These are phyloP conservation scores for Grammomys dolichurus DNA, from an alignment of 2,113 vertebrate genomes.

Conservation along the genomic window DNA sequence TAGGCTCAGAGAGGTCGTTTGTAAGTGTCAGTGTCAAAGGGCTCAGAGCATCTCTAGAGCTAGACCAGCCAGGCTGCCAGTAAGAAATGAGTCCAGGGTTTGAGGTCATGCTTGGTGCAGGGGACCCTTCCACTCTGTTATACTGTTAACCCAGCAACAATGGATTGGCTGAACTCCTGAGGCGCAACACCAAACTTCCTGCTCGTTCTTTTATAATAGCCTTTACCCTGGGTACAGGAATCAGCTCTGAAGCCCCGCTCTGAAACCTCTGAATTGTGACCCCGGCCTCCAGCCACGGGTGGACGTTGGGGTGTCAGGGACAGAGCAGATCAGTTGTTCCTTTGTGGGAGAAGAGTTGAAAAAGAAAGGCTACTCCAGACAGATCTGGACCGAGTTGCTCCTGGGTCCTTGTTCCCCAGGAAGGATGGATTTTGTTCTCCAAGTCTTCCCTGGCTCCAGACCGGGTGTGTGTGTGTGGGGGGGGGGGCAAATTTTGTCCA, in stretches of 20 bases:
- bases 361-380: neutral
- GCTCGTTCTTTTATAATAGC: neutral
- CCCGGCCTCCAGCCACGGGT: neutral
- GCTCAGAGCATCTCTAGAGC: neutral
- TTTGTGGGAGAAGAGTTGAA: neutral
- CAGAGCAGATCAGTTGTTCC: neutral
- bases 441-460: neutral
- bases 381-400: neutral
- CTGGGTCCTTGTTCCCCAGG: neutral
- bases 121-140: neutral
- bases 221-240: neutral
- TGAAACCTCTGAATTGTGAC: neutral
- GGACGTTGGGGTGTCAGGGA: neutral
- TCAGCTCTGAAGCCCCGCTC: neutral
- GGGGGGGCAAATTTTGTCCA: neutral
- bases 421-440: slow-evolving; percentile 8
- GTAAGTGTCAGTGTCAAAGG: neutral
- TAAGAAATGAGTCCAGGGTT: neutral
- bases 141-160: neutral
- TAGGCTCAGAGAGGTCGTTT: neutral
- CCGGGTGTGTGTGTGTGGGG: neutral
- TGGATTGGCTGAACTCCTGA: neutral
- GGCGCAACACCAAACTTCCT: neutral
- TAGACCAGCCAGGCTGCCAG: neutral
- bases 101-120: neutral